Evolutionary conservation across 2,113 vertebrate species (phyloP), one percentile per base, ranked within the genome.

Genomic region (Tenebrosternarchus preto): DNA sequence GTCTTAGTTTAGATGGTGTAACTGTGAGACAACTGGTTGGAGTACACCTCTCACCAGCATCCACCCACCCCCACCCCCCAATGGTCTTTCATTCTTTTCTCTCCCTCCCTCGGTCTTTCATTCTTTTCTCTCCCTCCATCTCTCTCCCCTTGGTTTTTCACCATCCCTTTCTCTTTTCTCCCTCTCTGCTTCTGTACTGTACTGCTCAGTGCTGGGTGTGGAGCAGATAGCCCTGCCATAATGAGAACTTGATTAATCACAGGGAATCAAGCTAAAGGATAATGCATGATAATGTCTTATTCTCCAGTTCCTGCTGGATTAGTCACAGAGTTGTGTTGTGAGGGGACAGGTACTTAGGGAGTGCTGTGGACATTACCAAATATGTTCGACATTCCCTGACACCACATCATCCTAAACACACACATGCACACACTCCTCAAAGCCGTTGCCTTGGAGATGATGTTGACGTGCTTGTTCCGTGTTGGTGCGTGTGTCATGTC

Each of bases 381-480:
- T 85, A 84, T 78, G 20, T 76, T 86, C 61, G 88, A 74, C 74
- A 78, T 50, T 67, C 43, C 83, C 56, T 82, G 82, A 88, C 63
- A 80, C 64, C 56, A 82, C 80, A 87, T 83, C 25, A 76, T n/a
- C 27, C 24, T 27, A 36, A 16, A 25, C 59, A 77, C 57, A 36
- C 39, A 33, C 55, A 59, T 55, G 63, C 57, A 43, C 57, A 63
- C 73, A 63, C 60, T 67, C 70, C 66, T 60, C 39, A 59, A 50
- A 27, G 56, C 36, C 15, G 78, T 84, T 84, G 79, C 88, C 77
- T 25, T 84, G 86, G 81, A 83, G 80, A 86, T 86, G n/a, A 81
- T 80, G 43, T 72, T 31, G 29, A 39, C 69, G 64, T 66, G 27
- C 53, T 53, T 71, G 22, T 24, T 69, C 20, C 55, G 67, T 78